Conservation (phyloP, 2,113 vertebrate species). For the Megalops atlanticus region DNA sequence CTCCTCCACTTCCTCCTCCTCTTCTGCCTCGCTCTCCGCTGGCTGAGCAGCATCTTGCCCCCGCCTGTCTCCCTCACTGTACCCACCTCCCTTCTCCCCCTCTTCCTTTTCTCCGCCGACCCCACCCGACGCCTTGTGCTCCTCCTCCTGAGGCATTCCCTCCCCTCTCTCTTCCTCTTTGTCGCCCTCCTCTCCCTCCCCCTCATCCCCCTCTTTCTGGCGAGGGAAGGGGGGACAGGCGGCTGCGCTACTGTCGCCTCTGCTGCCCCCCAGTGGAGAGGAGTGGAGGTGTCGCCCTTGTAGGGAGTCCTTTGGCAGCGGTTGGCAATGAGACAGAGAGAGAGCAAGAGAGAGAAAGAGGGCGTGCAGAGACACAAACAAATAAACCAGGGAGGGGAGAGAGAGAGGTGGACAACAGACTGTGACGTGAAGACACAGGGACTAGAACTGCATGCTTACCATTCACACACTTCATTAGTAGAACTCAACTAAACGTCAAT, state of each 20-base stretch:
- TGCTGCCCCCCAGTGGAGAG: conserved; percentile 39
- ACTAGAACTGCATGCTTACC: conserved; percentile 8
- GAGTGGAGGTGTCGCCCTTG: conserved; percentile 43
- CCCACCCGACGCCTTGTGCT: conserved; percentile 20
- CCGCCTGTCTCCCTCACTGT: no score
- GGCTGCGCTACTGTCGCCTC: conserved; percentile 43
- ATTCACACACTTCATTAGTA: conserved; percentile 8
- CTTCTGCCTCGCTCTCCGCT: conserved; percentile 41
- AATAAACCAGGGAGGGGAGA: conserved; percentile 16
- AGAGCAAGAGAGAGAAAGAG: conserved; percentile 36
- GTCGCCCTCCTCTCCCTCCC: conserved; percentile 19
- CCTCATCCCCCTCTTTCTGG: conserved; percentile 37
- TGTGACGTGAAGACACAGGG: background rate
- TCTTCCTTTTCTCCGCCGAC: background rate
- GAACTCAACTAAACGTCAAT: background rate
- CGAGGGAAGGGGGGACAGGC: conserved; percentile 12
- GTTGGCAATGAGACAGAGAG: conserved; percentile 1
- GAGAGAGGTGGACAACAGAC: background rate
- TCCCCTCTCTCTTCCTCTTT: conserved; percentile 20
- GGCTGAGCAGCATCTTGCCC: no score
- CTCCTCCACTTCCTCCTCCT: background rate
- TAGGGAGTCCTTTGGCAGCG: conserved; percentile 55
- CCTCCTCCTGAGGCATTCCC: conserved; percentile 42
- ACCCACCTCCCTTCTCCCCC: background rate
- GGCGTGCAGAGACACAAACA: background rate